A percentile compares a stretch with the other conserved stretches of the same genome.
phyloP scores from a whole-genome alignment of 2,797 vertebrate genomes.

The Trachurus trachurus region DNA sequence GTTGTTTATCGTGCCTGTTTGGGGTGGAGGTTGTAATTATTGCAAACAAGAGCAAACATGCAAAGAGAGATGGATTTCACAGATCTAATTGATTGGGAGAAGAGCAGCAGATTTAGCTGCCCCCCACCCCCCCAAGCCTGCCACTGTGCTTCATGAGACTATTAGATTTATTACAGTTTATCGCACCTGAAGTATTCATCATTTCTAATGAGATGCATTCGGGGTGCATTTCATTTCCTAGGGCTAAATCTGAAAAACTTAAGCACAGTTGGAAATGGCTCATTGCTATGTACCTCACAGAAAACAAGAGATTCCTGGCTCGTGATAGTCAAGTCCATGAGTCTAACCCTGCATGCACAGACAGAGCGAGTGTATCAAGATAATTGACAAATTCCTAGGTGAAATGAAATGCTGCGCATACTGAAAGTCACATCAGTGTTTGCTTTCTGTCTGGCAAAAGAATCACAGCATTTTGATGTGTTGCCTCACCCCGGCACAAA shows the following conservation, averaged over 20 bases:
- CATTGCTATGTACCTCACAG: slow-evolving; percentile 62
- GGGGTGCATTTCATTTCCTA: slow-evolving; percentile 55
- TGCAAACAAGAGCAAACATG: slow-evolving; percentile 87
- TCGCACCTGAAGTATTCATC: slow-evolving; percentile 73
- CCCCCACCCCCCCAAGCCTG: slow-evolving; percentile 12
- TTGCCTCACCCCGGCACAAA: slow-evolving; percentile 56
- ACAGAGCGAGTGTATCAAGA: slow-evolving; percentile 48
- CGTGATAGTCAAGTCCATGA: slow-evolving; percentile 55
- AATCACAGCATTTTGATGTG: slow-evolving; percentile 68
- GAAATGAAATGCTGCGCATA: slow-evolving; percentile 63
- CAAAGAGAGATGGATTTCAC: slow-evolving; percentile 87
- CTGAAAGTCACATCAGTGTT: slow-evolving; percentile 58
- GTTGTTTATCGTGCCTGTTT: slow-evolving; percentile 82
- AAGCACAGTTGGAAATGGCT: slow-evolving; percentile 68
- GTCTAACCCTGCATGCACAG: slow-evolving; percentile 52
- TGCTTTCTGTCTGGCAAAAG: slow-evolving; percentile 64
- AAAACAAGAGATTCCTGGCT: slow-evolving; percentile 66
- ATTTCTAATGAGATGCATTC: slow-evolving; percentile 57
- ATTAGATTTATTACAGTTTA: slow-evolving; percentile 74
- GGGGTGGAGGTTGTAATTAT: slow-evolving; percentile 86
- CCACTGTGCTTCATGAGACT: slow-evolving; percentile 58
- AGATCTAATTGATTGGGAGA: slow-evolving; percentile 87
- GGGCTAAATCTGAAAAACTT: slow-evolving; percentile 58
- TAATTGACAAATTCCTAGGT: slow-evolving; percentile 73
- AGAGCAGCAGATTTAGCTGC: slow-evolving; percentile 70